Conservation (phyloP, 2,888 invertebrate genomes). For the Chirona hameri region DNA sequence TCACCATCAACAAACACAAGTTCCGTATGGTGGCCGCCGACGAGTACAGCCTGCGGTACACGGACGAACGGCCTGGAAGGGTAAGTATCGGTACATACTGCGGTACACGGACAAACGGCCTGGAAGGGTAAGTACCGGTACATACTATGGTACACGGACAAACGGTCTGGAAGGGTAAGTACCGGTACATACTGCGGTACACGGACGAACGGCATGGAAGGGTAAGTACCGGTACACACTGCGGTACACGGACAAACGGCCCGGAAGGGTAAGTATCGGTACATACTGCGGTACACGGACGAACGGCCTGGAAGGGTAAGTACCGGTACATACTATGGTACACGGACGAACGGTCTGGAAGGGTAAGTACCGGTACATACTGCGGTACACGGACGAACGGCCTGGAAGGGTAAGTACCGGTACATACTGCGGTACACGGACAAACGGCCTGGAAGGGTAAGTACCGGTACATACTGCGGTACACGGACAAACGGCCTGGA, state of each 20-base stretch:
- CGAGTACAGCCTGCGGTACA: slow-evolving; percentile 77
- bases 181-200: slow-evolving; percentile 79
- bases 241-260: too few relatives aligned
- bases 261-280: too few relatives aligned
- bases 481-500: too few relatives aligned
- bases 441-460: not conserved
- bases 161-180: too few relatives aligned
- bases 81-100: not conserved
- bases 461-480: not conserved
- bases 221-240: not conserved
- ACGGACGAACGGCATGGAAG: not conserved
- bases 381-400: too few relatives aligned
- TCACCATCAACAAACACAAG: slow-evolving; percentile 71
- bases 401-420: too few relatives aligned
- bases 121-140: not conserved
- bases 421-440: too few relatives aligned
- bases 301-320: not conserved
- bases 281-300: slow-evolving; percentile 59
- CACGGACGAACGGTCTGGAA: not conserved
- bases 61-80: slow-evolving; percentile 58
- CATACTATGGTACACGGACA: too few relatives aligned
- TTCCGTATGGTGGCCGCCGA: slow-evolving; percentile 78
- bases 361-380: not conserved
- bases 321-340: not conserved
- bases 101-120: not conserved